Evolutionary conservation across 2,113 vertebrate genomes (phyloP).

Genomic region (Aptenodytes forsteri): DNA sequence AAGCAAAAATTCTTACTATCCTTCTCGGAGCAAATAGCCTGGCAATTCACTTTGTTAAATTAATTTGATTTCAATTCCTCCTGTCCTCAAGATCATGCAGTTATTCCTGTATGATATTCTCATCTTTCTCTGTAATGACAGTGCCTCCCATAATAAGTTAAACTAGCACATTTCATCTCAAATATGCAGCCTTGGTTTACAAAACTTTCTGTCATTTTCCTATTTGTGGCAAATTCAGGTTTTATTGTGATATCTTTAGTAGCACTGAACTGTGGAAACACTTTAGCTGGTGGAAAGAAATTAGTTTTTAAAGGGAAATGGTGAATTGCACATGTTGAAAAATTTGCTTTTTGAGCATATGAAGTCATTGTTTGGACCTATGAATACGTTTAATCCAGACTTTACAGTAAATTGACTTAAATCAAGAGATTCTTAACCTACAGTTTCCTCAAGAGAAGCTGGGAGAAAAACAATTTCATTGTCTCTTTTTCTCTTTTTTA

Average conservation of each 20-base stretch:
- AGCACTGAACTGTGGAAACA: not conserved
- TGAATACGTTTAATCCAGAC: not conserved
- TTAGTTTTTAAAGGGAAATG: not conserved
- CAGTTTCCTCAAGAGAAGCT: not conserved
- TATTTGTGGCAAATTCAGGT: conserved; percentile 29
- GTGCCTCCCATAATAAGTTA: not conserved
- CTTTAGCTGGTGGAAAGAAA: not conserved
- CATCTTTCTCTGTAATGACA: not conserved
- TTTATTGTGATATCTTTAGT: not conserved
- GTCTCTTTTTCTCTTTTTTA: not conserved
- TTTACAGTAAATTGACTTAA: not conserved
- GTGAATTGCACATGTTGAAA: not conserved
- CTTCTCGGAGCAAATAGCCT: not conserved
- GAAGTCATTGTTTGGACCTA: not conserved
- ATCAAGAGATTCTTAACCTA: not conserved
- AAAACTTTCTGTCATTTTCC: conserved; percentile 38
- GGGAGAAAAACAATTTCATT: not conserved
- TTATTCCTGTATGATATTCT: not conserved
- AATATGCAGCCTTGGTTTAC: not conserved
- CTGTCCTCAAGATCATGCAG: not conserved
- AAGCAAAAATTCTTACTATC: not conserved
- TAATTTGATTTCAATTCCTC: not conserved
- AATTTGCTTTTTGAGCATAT: not conserved
- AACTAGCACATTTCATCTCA: not conserved
- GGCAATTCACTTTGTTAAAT: not conserved